phyloP scores from a whole-genome alignment of 64 coral and sea anemone genomes.

The Orbicella faveolata region DNA sequence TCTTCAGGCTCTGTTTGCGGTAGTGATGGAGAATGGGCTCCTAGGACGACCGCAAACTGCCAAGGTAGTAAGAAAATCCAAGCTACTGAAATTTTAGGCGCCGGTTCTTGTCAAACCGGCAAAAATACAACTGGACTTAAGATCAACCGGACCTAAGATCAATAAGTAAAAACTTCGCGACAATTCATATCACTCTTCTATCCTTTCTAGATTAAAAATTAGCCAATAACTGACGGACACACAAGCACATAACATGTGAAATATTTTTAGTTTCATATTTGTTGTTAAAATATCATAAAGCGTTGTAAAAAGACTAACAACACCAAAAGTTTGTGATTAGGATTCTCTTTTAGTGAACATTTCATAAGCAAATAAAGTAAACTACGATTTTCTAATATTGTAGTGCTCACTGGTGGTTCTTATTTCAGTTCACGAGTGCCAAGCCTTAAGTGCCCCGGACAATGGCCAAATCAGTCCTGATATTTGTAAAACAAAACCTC shows the following conservation, averaged over 20 bases:
- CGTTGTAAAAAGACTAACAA: no score
- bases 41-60: slow-evolving; percentile 43
- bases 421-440: not conserved
- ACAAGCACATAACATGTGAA: no score
- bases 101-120: not conserved
- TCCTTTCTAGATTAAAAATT: no score
- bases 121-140: not conserved
- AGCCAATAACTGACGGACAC: no score
- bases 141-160: not conserved
- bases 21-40: slow-evolving; percentile 49
- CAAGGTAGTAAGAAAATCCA: slow-evolving; percentile 5
- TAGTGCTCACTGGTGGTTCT: not conserved
- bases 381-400: no score
- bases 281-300: no score
- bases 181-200: no score
- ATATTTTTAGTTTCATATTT: no score
- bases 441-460: not conserved
- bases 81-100: no score
- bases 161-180: not conserved
- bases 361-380: not conserved
- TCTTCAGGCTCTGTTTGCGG: slow-evolving; percentile 5
- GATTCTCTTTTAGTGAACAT: no score
- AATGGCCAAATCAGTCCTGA: not conserved
- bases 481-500: slow-evolving; percentile 18
- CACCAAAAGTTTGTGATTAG: no score